These are phyloP conservation scores for Lutjanus campechanus DNA, from an alignment of 2,797 vertebrate species.

Conservation along the genomic window DNA sequence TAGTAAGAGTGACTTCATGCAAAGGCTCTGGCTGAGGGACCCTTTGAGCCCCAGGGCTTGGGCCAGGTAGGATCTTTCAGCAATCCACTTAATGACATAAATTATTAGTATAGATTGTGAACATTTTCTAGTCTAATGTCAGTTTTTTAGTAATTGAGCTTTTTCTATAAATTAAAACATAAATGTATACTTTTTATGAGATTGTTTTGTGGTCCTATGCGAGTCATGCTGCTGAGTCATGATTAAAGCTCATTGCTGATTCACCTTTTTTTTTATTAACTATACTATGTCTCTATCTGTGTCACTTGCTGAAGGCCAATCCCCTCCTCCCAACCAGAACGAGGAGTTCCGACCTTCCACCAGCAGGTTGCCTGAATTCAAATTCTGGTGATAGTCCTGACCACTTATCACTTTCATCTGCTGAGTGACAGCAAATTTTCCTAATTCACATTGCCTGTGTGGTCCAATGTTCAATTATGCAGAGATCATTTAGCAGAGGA, in stretches of 20 bases:
- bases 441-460: conserved; percentile 30
- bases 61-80: too few species aligned
- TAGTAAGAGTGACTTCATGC: too few species aligned
- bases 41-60: too few species aligned
- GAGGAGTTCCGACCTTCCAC: background rate
- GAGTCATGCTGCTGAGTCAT: conserved; percentile 11
- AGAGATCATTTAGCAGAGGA: conserved; percentile 46
- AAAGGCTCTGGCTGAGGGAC: too few species aligned
- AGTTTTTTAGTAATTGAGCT: too few species aligned
- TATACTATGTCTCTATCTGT: background rate
- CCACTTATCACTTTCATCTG: conserved; percentile 8
- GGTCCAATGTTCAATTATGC: conserved; percentile 21
- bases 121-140: too few species aligned
- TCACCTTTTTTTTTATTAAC: background rate
- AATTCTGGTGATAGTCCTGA: conserved; percentile 22
- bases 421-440: conserved; percentile 28
- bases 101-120: too few species aligned
- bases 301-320: background rate
- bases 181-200: too few species aligned
- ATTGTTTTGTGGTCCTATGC: too few species aligned
- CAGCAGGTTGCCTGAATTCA: conserved; percentile 38
- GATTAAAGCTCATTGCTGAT: background rate
- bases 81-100: too few species aligned
- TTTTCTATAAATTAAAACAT: too few species aligned
- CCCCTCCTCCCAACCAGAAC: background rate